These are phyloP conservation scores for Drosophila seclusa DNA, from an alignment of 2,888 invertebrate genomes.

Conservation along the genomic window DNA sequence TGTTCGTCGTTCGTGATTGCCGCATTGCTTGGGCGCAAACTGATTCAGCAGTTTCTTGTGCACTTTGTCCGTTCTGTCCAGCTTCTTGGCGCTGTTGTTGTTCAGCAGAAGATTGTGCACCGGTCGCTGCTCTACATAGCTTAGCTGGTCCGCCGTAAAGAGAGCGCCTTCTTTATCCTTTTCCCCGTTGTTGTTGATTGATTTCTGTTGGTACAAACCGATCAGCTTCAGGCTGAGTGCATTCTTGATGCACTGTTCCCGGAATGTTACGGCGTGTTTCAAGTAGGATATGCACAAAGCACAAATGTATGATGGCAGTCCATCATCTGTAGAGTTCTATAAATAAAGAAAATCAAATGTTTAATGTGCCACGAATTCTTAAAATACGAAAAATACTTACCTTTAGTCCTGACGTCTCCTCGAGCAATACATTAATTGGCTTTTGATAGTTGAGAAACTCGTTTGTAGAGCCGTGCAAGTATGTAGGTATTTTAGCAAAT, in stretches of 20 bases:
- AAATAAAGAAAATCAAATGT: background rate
- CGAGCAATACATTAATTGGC: slow-evolving; percentile 80
- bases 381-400: slow-evolving; percentile 52
- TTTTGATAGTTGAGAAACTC: slow-evolving; percentile 83
- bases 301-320: slow-evolving; percentile 83
- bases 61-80: slow-evolving; percentile 72
- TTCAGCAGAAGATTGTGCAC: slow-evolving; percentile 77
- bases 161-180: slow-evolving; percentile 53
- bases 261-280: slow-evolving; percentile 84
- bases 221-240: slow-evolving; percentile 76
- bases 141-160: slow-evolving; percentile 76
- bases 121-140: slow-evolving; percentile 75
- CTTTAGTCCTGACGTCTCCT: slow-evolving; percentile 83
- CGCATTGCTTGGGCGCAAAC: slow-evolving; percentile 27
- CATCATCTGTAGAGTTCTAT: slow-evolving; percentile 81
- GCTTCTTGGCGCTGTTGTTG: slow-evolving; percentile 53
- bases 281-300: slow-evolving; percentile 84
- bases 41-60: slow-evolving; percentile 72
- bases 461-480: slow-evolving; percentile 82
- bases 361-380: too few species aligned
- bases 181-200: slow-evolving; percentile 28
- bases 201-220: slow-evolving; percentile 59
- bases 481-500: slow-evolving; percentile 83
- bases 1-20: slow-evolving; percentile 54
- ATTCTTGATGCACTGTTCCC: slow-evolving; percentile 83